phyloP scores from a whole-genome alignment of 2,888 invertebrate genomes.

The Apomyelois bistriatella region DNA sequence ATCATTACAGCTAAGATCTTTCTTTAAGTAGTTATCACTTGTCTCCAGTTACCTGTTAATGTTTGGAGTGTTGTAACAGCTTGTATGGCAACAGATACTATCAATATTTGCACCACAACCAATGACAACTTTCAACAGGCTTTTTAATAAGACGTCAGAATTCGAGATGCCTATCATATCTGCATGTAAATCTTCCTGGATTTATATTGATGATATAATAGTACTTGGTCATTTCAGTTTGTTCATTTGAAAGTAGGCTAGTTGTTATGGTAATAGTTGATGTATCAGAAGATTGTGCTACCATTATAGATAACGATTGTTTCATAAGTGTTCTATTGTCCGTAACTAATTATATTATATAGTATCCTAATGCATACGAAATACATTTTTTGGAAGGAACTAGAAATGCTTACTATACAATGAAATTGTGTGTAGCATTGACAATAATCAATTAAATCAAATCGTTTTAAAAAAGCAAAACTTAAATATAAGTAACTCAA shows the following conservation, averaged over 20 bases:
- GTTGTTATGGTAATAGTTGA: conserved; percentile 8
- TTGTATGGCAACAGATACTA: not conserved
- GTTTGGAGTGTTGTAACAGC: conserved; percentile 4
- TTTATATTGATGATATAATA: conserved; percentile 6
- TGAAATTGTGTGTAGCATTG: too few species aligned
- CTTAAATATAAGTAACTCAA: too few species aligned
- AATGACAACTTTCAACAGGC: not conserved
- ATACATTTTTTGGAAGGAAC: too few species aligned
- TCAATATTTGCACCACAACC: conserved; percentile 1
- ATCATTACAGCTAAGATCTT: not conserved
- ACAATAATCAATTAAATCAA: too few species aligned
- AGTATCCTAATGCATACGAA: not conserved
- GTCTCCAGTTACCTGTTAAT: not conserved
- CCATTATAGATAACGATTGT: not conserved
- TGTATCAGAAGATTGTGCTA: not conserved
- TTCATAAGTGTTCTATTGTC: not conserved
- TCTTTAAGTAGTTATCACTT: not conserved
- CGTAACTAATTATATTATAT: not conserved
- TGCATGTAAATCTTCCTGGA: conserved; percentile 6
- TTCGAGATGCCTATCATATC: conserved; percentile 4
- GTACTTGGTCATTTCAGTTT: not conserved
- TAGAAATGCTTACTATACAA: too few species aligned
- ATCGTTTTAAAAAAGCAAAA: too few species aligned
- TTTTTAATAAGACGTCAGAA: conserved; percentile 11
- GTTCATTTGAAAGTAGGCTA: conserved; percentile 4